Evolutionary conservation across 2,797 vertebrate genomes (phyloP), one percentile per base, ranked within the genome.

Genomic region (Typhlichthys eigenmanni): DNA sequence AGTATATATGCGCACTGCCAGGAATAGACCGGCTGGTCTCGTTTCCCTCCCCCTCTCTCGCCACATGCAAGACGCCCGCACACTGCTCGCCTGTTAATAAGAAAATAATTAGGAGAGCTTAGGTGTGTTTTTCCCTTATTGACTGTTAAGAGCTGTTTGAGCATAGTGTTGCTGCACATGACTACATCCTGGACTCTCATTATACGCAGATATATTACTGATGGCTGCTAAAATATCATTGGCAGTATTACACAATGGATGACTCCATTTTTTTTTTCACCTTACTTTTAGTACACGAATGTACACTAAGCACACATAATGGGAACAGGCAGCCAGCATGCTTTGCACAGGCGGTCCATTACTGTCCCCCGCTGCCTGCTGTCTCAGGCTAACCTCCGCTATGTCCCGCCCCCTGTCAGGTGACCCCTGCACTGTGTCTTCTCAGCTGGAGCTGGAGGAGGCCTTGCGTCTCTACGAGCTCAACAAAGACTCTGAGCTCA

Each of bases 401-500:
- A n/a, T 82, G 54, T 74, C 50, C 76, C 38, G 24, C 76, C 56
- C 49, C 43, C 83, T 69, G 82, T 17, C 75, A 99, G 98, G 98
- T 81, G 98, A 99, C 82, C 98, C 98, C 0, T 99, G 98, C 80
- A 99, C 97, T 0, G 95, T 99, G 74, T 99, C 98, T 1, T 99
- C 97, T 68, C 98, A 99, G 90, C 91, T 99, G 90, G 98, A 99
- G 81, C 81, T 99, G 74, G 97, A 99, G 86, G 98, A 99, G 89
- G 98, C 98, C 7, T 94, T 99, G 83, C 91, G 98, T 4, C 91
- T 99, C 62, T 99, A 99, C 61, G 98, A 99, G 17, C 86, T 99
- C 71, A 99, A 99, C 91, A 99, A 99, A 89, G 98, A 99, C 89
- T 99, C 97, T 0, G 98, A 99, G 83, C 95, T 99, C 71, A 92